These are phyloP conservation scores for Elmis aenea DNA, from an alignment of 2,888 invertebrate genomes.

Conservation along the genomic window DNA sequence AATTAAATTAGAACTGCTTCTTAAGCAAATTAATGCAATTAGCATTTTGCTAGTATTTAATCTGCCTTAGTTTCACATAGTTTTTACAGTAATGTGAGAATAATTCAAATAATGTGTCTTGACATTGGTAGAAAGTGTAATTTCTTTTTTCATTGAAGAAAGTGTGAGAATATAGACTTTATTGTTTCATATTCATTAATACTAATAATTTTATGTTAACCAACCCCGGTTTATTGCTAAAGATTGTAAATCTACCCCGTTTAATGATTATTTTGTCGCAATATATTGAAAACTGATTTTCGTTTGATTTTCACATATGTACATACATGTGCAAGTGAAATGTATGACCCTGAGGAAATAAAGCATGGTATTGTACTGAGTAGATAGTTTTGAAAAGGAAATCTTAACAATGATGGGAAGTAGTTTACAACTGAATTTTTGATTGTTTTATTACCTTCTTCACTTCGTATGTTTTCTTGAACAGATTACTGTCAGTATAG, in stretches of 20 bases:
- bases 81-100: slow-evolving; percentile 9
- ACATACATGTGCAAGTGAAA: too few species aligned
- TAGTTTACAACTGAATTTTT: slow-evolving; percentile 34
- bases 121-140: slow-evolving; percentile 28
- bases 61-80: neutral
- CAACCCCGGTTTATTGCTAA: neutral
- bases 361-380: slow-evolving; percentile 6
- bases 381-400: slow-evolving; percentile 31
- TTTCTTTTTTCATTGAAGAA: slow-evolving; percentile 30
- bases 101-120: slow-evolving; percentile 13
- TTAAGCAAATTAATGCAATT: too few species aligned
- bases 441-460: slow-evolving; percentile 28
- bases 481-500: too few species aligned
- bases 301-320: too few species aligned
- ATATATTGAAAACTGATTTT: too few species aligned
- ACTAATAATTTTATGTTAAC: neutral
- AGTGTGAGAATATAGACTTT: slow-evolving; percentile 17
- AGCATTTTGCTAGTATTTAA: too few species aligned
- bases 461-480: too few species aligned
- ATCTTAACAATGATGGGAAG: slow-evolving; percentile 44
- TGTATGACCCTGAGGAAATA: slow-evolving; percentile 11
- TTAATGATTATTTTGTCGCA: too few species aligned
- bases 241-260: too few species aligned
- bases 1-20: too few species aligned
- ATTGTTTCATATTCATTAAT: neutral